Evolutionary conservation across 2,797 vertebrate species (phyloP), one percentile per base, ranked within the genome.

Genomic region (Neosalanx taihuensis): DNA sequence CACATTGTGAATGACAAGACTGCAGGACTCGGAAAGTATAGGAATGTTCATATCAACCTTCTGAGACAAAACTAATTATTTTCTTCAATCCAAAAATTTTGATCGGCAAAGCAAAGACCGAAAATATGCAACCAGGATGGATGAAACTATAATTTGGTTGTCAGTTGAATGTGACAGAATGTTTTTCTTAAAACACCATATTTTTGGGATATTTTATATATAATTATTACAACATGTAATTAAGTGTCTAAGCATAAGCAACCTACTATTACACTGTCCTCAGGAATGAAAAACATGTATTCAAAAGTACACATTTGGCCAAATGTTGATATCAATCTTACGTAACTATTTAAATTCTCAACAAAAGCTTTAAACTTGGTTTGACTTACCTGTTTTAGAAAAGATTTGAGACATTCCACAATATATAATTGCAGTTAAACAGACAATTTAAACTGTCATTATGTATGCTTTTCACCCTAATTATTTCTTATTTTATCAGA

Each of bases 51-150:
- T 92, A 83, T 82, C 79, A 66, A 81, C 86, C 81, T 83, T 87
- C 87, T 87, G 86, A 83, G 85, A 87, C 82, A 85, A 84, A 90
- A 89, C 89, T 89, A 89, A 90, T 92, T 91, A 88, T 91, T 88
- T 37, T 64, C 77, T 35, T 29, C 83, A 80, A 73, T 84, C 81
- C 76, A 77, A 78, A 77, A 79, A 88, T 67, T 31, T 77, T 80
- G 80, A 84, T 86, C 85, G 88, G 86, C 68, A 74, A 72, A 62
- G 49, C 75, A 83, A 85, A 79, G 79, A 84, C 83, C 75, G 76
- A 77, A 83, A 53, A 53, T 53, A 53, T 53, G 51, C 5, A 17
- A 53, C 51, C 51, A 5, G 13, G 15, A 17, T 53, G 17, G 51
- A 17, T 53, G 4, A n/a, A 53, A 53, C 51, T 53, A 53, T n/a